Evolutionary conservation across 2,113 vertebrate species (phyloP).

Genomic region (Leucoraja erinaceus): DNA sequence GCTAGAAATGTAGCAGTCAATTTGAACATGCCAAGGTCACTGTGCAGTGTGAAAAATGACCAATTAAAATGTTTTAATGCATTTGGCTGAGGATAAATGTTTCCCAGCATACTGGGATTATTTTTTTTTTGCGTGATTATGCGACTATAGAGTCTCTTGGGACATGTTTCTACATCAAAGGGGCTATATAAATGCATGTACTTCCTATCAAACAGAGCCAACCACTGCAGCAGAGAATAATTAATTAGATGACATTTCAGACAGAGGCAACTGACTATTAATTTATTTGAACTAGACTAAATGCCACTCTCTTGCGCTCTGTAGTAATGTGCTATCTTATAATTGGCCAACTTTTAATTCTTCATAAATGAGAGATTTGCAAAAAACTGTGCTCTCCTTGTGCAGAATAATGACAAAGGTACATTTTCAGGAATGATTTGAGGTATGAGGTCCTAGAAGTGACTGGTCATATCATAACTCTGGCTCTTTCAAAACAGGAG

Average conservation of each 20-base stretch:
- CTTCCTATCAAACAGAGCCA: neutral
- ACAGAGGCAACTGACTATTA: neutral
- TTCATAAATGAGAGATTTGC: neutral
- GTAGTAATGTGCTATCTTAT: neutral
- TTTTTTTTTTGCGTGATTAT: neutral
- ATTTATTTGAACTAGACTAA: neutral
- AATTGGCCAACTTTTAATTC: neutral
- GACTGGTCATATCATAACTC: neutral
- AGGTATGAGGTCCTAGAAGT: neutral
- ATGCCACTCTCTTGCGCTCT: neutral
- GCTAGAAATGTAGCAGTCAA: no score
- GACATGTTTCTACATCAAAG: neutral
- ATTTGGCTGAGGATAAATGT: no score
- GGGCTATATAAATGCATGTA: neutral
- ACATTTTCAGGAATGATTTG: neutral
- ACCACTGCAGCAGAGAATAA: neutral
- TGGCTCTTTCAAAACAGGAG: neutral
- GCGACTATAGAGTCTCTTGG: neutral
- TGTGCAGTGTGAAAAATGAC: no score
- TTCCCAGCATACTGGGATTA: no score
- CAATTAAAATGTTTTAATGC: no score
- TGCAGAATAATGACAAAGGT: neutral
- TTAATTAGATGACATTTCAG: neutral
- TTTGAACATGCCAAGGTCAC: no score
- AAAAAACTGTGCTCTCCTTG: neutral